Conservation (phyloP, 2,113 vertebrate genomes). For the Melanerpes aurifrons region DNA sequence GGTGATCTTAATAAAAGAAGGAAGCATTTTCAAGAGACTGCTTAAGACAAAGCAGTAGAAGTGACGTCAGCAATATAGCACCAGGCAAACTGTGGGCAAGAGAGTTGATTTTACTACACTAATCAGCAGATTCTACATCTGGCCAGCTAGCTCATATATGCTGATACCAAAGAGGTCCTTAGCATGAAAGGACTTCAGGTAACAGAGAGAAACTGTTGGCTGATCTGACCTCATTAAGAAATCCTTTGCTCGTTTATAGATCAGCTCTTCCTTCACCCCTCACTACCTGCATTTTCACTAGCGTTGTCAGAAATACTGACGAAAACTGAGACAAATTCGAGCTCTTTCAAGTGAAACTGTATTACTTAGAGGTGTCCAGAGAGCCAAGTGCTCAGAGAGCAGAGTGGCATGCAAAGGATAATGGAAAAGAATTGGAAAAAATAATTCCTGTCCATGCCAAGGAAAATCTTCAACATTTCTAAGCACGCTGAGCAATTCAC, state of each 20-base stretch:
- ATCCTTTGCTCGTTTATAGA: background rate
- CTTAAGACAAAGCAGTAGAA: slow-evolving; percentile 50
- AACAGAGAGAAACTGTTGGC: background rate
- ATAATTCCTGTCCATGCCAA: background rate
- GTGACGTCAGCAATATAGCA: slow-evolving; percentile 10
- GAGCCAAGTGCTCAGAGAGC: background rate
- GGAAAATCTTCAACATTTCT: slow-evolving; percentile 4
- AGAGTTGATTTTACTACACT: slow-evolving; percentile 17
- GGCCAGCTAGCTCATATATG: slow-evolving; percentile 47
- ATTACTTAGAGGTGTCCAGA: background rate
- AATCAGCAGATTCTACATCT: slow-evolving; percentile 57
- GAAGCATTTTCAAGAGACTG: slow-evolving; percentile 49
- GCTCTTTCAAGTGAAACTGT: background rate
- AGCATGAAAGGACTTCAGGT: background rate
- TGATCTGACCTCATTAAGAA: background rate
- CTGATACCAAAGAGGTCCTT: slow-evolving; percentile 21
- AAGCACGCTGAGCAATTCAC: background rate
- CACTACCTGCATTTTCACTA: background rate
- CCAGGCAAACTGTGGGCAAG: slow-evolving; percentile 34
- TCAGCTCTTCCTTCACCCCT: background rate
- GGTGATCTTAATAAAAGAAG: slow-evolving; percentile 17
- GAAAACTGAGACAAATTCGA: background rate
- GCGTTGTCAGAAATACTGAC: background rate
- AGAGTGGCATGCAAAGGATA: background rate
- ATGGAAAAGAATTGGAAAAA: background rate